These are phyloP conservation scores for Euzetes globulus DNA, from an alignment of 2,888 invertebrate genomes.

Conservation along the genomic window DNA sequence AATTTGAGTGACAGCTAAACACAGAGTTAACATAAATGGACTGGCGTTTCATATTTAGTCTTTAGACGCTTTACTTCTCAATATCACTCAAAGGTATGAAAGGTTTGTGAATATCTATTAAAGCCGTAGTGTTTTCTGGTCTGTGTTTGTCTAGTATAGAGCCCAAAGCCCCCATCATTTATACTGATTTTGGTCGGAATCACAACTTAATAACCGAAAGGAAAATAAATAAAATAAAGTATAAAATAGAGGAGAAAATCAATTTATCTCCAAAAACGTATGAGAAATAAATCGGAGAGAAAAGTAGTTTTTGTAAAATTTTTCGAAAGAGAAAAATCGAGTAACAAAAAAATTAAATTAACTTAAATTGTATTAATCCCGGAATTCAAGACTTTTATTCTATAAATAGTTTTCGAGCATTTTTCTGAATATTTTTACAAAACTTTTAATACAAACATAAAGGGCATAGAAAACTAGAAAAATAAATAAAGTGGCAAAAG, in stretches of 20 bases:
- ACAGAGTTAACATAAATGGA: slow-evolving; percentile 8
- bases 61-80: neutral
- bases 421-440: neutral
- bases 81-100: neutral
- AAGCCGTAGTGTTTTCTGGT: neutral
- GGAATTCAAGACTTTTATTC: too few species aligned
- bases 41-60: slow-evolving; percentile 8
- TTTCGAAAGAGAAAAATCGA: neutral
- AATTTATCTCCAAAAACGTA: neutral
- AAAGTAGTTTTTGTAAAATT: neutral
- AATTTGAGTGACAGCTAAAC: slow-evolving; percentile 10
- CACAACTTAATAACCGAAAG: slow-evolving; percentile 15
- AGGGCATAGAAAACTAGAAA: slow-evolving; percentile 8
- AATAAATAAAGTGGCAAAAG: slow-evolving; percentile 14
- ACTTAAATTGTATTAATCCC: too few species aligned
- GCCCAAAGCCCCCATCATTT: slow-evolving; percentile 6
- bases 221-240: neutral
- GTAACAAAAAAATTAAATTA: too few species aligned
- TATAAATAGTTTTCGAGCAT: neutral
- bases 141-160: neutral
- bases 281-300: neutral
- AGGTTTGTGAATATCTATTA: neutral
- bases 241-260: slow-evolving; percentile 8
- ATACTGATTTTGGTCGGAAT: neutral
- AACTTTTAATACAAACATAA: slow-evolving; percentile 7